Evolutionary conservation across 1,140 invertebrate genomes (phyloP).

Genomic region (Cotesia typhae): DNA sequence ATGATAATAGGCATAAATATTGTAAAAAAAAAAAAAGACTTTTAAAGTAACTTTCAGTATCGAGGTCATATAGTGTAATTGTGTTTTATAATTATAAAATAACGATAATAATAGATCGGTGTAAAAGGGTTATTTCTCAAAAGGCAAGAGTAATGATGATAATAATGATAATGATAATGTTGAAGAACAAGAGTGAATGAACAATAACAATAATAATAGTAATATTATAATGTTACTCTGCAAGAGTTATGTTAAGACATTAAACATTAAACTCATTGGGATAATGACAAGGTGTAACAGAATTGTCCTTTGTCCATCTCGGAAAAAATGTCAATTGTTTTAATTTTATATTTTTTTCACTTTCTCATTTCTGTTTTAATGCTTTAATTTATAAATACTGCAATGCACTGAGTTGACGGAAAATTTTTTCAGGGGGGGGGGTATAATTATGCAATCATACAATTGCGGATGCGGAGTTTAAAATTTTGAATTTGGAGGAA

Average conservation of each 20-base stretch:
- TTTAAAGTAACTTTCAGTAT: not conserved
- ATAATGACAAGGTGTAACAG: slow-evolving; percentile 25
- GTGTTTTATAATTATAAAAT: slow-evolving; percentile 2
- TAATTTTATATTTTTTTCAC: slow-evolving; percentile 21
- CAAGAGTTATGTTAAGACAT: not conserved
- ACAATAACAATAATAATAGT: slow-evolving; percentile 2
- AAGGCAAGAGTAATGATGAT: not conserved
- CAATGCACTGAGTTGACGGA: no score
- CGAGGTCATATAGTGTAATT: not conserved
- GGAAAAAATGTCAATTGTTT: slow-evolving; percentile 28
- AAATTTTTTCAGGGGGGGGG: not conserved
- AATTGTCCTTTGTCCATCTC: slow-evolving; percentile 31
- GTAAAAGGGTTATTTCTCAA: not conserved
- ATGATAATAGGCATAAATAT: not conserved
- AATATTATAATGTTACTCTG: not conserved
- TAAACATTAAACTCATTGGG: slow-evolving; percentile 4
- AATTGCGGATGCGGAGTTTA: no score
- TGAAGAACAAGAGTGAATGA: no score
- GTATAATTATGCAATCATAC: not conserved
- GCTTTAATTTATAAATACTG: no score
- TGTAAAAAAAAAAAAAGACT: slow-evolving; percentile 5
- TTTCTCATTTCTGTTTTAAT: not conserved
- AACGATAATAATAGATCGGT: not conserved
- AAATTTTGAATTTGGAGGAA: not conserved
- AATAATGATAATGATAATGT: not conserved